Evolutionary conservation across 2,888 invertebrate species (phyloP), one percentile per base, ranked within the genome.

Genomic region (Hecatera dysodea): DNA sequence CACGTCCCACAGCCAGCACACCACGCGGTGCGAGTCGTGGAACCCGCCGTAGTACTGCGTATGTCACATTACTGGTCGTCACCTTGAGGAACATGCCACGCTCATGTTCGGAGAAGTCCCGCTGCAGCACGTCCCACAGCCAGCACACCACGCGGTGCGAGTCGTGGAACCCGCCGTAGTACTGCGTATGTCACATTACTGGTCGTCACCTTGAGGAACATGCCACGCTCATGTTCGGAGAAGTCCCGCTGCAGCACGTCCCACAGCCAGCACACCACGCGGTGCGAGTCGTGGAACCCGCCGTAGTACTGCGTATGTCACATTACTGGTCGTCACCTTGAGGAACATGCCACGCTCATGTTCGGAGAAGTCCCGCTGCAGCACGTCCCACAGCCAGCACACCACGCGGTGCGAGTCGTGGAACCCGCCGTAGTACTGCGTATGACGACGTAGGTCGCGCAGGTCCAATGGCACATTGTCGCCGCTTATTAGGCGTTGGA

Each of bases 21-120:
- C 98, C 64, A 99, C 99, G 83, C 99, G 97, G 96, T 99, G 99
- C 74, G 98, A 99, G 96, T 98, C 99, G 93, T 99, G 99, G 95
- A 99, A 99, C 8, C 99, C 99, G 72, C 99, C 99, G 95, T 99
- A 99, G 96, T 99, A 99, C 93, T 99, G 99, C 15, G 99, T 99
- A 95, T 99, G 98, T 65, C 97, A 48, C 22, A 48, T 48, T 48
- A 48, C 48, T 33, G 53, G 9, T 53, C 50, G 29, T 53, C 33
- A 33, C 55, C 55, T 56, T 56, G 15, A 56, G 55, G 95, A 99
- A 99, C 90, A 99, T 97, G 86, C 98, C 98, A 73, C 98, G 97
- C 93, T 99, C 99, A 65, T 98, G 97, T 89, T 99, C 98, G 15
- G 97, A 97, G 93, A 99, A 99, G 93, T 99, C 99, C 86, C 98